These are phyloP conservation scores for Dendrolimus pini DNA, from an alignment of 2,888 invertebrate species.

Conservation along the genomic window DNA sequence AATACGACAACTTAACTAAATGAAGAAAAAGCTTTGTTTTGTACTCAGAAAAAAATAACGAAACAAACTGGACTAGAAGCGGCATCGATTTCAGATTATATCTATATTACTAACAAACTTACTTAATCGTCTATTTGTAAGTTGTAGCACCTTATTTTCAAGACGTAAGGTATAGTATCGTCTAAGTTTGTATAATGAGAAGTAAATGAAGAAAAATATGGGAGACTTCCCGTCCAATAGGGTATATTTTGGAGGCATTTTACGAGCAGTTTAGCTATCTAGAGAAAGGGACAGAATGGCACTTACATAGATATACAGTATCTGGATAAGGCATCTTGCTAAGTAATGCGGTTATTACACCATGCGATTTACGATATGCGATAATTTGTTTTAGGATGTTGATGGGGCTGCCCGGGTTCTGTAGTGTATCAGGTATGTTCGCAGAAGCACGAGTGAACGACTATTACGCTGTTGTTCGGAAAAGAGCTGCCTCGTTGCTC, in stretches of 20 bases:
- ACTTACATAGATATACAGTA: not conserved
- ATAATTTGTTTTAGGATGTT: too few relatives aligned
- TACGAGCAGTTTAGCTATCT: conserved; percentile 37
- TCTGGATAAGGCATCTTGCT: conserved; percentile 1
- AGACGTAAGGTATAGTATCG: conserved; percentile 5
- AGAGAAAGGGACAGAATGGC: conserved; percentile 13
- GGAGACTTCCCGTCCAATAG: conserved; percentile 20
- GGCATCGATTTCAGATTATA: conserved; percentile 14
- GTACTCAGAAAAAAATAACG: conserved; percentile 5
- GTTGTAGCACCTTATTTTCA: not conserved
- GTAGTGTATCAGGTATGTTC: too few relatives aligned
- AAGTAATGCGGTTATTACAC: not conserved
- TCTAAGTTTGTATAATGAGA: not conserved
- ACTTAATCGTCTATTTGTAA: not conserved
- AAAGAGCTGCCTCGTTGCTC: too few relatives aligned
- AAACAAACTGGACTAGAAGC: conserved; percentile 7
- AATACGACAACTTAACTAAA: conserved; percentile 2
- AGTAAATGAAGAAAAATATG: conserved; percentile 4
- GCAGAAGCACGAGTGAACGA: too few relatives aligned
- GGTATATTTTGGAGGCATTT: conserved; percentile 34
- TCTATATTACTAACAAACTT: conserved; percentile 3
- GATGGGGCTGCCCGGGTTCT: too few relatives aligned
- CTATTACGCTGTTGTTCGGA: too few relatives aligned
- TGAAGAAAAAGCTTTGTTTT: conserved; percentile 6
- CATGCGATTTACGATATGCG: not conserved